Evolutionary conservation across 2,888 invertebrate genomes (phyloP), one percentile per base, ranked within the genome.

Genomic region (Nomada hirtipes): DNA sequence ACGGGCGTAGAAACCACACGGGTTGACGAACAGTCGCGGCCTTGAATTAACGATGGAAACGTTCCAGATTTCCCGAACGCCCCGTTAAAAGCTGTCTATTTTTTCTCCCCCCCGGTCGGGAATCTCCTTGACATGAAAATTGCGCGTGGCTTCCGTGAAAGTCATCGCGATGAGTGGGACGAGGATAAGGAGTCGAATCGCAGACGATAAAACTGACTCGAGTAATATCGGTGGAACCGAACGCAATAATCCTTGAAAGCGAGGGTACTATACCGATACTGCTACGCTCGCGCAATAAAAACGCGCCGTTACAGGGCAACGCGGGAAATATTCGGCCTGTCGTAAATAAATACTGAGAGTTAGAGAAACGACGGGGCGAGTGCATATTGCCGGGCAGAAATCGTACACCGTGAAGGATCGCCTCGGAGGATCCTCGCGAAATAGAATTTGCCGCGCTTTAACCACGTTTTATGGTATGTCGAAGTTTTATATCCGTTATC

Each of bases 401-500:
- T 79, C 76, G 79, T 47, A n/a, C 50, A 29, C 10, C 63, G 69
- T n/a, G 47, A 60, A 10, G 57, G 53, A 68, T 71, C 69, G 60
- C 60, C 69, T 67, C 63, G 68, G 65, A 78, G 71, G 83, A 80
- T 76, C 67, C 71, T 53, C 42, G 65, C 72, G 79, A 75, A 79
- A 82, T 74, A 76, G 77, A 80, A 68, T 80, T 77, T 55, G 47
- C 63, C 57, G 42, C 64, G 74, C 79, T 85, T 85, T 70, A 76
- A 36, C 75, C 77, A 72, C 64, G 67, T 64, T 83, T 85, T 79
- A 85, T 52, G 79, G 70, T 55, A 71, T 74, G 60, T 61, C 72
- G 64, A 53, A 71, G 74, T 71, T 88, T 87, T 87, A 87, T 67
- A 68, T 53, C 76, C 64, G 63, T 75, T 63, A 61, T 84, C 82